Evolutionary conservation across 2,888 invertebrate genomes (phyloP), one percentile per base, ranked within the genome.

Genomic region (Carcina quercana): DNA sequence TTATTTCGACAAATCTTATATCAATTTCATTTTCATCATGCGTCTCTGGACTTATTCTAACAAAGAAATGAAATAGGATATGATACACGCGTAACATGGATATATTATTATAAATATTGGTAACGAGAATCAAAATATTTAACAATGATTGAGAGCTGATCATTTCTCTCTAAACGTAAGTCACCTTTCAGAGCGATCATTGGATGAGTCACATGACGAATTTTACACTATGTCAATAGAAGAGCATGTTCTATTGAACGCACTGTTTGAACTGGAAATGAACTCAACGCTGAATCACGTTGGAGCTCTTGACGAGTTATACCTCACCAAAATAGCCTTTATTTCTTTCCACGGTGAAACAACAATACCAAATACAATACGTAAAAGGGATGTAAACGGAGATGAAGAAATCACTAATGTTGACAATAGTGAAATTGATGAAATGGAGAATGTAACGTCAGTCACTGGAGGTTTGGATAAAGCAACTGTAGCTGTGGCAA

Each of bases 251-350:
- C 43, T 73, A 20, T 41, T 79, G 34, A 61, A 68, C 35, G 53
- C 73, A 34, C 42, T 74, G 8, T 40, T 74, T 34, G 70, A 74
- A 48, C 53, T 71, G 42, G 76, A 78, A 47, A 48, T 35, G 10
- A 73, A 76, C 37, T 35, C 48, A n/a, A 50, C 64, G 2, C 27
- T 63, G 2, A 44, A 66, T 31, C 50, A 57, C 28, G 35, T 56
- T 28, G 73, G 72, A 30, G 60, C 60, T 32, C 38, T 80, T 11
- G 80, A 80, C 29, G 65, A 76, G 35, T 40, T 66, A 13, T 80
- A 67, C 45, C 43, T 80, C 6, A 74, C 65, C 0, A 76, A 68
- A 42, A 32, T 75, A 38, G 70, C 74, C 2, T 53, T 68, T n/a
- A n/a, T n/a, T n/a, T n/a, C 10, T 10, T n/a, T 49, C 6, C 45